Evolutionary conservation across 2,888 invertebrate genomes (phyloP).

Genomic region (Drosophila cognata): DNA sequence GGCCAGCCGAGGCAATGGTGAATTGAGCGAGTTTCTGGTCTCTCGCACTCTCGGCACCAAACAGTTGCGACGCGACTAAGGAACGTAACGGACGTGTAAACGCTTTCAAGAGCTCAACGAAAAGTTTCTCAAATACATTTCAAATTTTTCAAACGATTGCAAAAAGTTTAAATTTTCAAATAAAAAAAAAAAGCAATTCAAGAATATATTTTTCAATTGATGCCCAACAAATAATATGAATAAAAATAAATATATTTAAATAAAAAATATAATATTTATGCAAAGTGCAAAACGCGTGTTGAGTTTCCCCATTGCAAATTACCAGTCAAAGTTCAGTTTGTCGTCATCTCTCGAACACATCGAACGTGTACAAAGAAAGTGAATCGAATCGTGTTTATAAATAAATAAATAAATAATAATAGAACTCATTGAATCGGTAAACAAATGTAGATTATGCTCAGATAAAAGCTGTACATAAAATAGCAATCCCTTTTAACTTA

Average conservation of each 20-base stretch:
- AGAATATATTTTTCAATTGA: slow-evolving; percentile 5
- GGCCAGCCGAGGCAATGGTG: slow-evolving; percentile 57
- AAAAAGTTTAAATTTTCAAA: slow-evolving; percentile 10
- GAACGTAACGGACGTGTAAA: slow-evolving; percentile 68
- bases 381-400: slow-evolving; percentile 11
- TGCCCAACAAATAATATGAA: not conserved
- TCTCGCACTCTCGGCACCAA: slow-evolving; percentile 42
- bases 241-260: slow-evolving; percentile 3
- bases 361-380: slow-evolving; percentile 33
- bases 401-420: slow-evolving; percentile 7
- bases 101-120: slow-evolving; percentile 33
- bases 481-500: slow-evolving; percentile 4
- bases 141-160: slow-evolving; percentile 26
- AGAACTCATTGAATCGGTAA: slow-evolving; percentile 35
- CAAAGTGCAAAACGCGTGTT: slow-evolving; percentile 32
- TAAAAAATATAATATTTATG: slow-evolving; percentile 6
- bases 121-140: slow-evolving; percentile 38
- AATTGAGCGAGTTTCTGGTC: slow-evolving; percentile 36
- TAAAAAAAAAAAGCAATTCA: not conserved
- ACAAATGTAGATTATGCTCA: slow-evolving; percentile 18
- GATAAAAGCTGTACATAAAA: slow-evolving; percentile 33
- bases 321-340: slow-evolving; percentile 37
- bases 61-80: slow-evolving; percentile 73
- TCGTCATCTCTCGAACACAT: slow-evolving; percentile 40
- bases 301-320: slow-evolving; percentile 29